Evolutionary conservation across 2,888 invertebrate species (phyloP).

Genomic region (Eueremaeus valkanovi): DNA sequence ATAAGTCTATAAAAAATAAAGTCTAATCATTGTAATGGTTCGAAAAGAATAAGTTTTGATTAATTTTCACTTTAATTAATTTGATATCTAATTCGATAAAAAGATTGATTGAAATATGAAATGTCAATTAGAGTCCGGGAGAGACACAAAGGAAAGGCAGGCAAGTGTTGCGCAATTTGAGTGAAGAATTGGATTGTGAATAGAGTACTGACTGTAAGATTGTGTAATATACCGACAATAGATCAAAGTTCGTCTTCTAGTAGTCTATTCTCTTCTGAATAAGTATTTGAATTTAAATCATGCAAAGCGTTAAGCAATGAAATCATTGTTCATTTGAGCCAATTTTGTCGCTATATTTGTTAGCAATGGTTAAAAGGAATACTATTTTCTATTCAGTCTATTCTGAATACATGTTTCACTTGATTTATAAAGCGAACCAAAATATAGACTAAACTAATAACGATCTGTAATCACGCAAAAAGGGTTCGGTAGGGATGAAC

Average conservation of each 20-base stretch:
- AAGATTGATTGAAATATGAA: not conserved
- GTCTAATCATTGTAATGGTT: too few relatives aligned
- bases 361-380: not conserved
- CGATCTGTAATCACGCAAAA: constrained; percentile 17
- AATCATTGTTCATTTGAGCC: not conserved
- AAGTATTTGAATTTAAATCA: not conserved
- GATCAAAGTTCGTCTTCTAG: constrained; percentile 13
- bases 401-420: not conserved
- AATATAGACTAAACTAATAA: not conserved
- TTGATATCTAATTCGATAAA: not conserved
- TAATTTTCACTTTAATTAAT: not conserved
- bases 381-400: not conserved
- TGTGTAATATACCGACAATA: not conserved
- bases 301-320: not conserved
- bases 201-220: not conserved
- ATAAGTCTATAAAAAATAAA: too few relatives aligned
- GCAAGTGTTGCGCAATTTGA: too few relatives aligned
- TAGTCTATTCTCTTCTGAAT: not conserved
- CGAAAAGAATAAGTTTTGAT: not conserved
- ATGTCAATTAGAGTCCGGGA: not conserved
- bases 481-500: not conserved
- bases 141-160: not conserved
- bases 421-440: not conserved
- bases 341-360: not conserved
- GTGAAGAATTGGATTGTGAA: not conserved